Percentiles rank a stretch among this genome's conserved stretches.
phyloP scores from a whole-genome alignment of 2,113 vertebrate species.

The Fukomys damarensis region DNA sequence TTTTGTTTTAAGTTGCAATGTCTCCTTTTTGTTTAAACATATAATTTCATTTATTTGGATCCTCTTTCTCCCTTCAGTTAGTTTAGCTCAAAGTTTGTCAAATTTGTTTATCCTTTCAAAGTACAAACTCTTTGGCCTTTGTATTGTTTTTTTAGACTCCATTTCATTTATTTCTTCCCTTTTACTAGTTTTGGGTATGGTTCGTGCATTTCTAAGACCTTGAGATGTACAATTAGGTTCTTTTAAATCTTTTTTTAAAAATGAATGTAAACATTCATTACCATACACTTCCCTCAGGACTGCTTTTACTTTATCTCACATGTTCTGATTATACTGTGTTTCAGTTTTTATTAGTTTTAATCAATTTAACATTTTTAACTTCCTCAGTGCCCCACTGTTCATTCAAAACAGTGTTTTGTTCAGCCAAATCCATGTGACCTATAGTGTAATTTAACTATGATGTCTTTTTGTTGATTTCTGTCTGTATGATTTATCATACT shows the following conservation, averaged over 20 bases:
- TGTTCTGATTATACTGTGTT: neutral
- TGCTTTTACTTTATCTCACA: neutral
- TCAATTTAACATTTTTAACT: neutral
- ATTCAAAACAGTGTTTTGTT: neutral
- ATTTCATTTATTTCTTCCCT: neutral
- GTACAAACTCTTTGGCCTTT: neutral
- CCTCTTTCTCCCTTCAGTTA: too few species aligned
- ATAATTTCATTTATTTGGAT: neutral
- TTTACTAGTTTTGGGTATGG: neutral
- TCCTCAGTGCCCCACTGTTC: neutral
- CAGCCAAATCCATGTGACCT: neutral
- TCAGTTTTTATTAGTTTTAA: neutral
- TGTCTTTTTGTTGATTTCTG: neutral
- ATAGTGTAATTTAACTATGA: neutral
- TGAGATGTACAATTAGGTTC: too few species aligned
- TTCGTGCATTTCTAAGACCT: neutral
- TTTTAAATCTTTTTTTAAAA: neutral
- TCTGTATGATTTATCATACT: neutral
- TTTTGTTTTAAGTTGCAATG: neutral
- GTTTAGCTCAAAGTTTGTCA: neutral
- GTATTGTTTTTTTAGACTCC: neutral
- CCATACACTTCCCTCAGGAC: neutral
- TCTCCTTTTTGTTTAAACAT: neutral
- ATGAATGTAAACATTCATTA: neutral
- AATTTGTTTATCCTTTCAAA: neutral